Evolutionary conservation across 2,888 invertebrate species (phyloP), one percentile per base, ranked within the genome.

Genomic region (Agelastica alni): DNA sequence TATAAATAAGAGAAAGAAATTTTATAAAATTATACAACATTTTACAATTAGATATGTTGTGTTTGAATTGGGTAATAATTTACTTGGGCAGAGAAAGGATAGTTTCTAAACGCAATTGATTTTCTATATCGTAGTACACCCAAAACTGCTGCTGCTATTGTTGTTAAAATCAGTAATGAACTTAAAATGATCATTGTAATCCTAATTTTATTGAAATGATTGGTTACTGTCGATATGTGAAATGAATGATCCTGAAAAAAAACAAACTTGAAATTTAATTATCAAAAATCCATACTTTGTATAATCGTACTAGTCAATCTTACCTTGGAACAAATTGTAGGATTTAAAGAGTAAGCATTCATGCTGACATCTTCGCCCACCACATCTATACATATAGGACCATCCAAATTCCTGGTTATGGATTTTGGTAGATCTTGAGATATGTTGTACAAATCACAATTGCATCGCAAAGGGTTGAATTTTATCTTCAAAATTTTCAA

Each of bases 381-480:
- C 62, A 64, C 58, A 52, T 74, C 67, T 3, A 65, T 61, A 53
- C 77, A 77, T 31, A 51, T 64, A 0, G 75, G 74, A 2, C 70
- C 70, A 30, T 73, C 66, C 43, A 59, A 56, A 9, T 60, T 59
- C 31, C 60, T 58, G 32, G 58, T 71, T 16, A 75, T 69, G 6
- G 61, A 60, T 6, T 52, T 56, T 4, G 63, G 54, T 31, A 76
- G 52, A 9, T 62, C 61, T 34, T 41, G 57, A 1, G 69, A 62
- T n/a, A 76, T 74, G 48, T 75, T 71, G 57, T 70, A 73, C 6
- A 82, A 60, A 3, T 76, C 70, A 68, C 88, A 88, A 68, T 83
- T 82, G 69, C 88, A 88, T 31, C 81, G 73, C 81, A 88, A 84
- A 46, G 79, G 81, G 76, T 88, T 88, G n/a, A 81, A 82, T 1